Conservation (phyloP, 2,797 vertebrate genomes). For the Anableps anableps region DNA sequence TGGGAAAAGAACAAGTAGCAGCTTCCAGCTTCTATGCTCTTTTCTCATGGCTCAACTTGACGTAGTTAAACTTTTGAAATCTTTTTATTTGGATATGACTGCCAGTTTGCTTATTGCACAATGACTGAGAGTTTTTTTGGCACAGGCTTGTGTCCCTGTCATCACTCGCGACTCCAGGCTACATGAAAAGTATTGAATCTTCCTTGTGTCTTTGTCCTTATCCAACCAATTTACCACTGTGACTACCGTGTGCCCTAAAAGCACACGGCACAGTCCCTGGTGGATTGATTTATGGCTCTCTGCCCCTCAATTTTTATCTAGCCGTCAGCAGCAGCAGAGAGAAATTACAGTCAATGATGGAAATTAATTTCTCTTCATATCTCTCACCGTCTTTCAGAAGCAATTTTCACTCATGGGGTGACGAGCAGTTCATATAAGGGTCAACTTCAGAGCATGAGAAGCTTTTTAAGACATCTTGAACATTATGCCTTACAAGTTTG, state of each 20-base stretch:
- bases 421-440: background rate
- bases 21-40: background rate
- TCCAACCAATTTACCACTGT: slow-evolving; percentile 51
- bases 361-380: slow-evolving; percentile 45
- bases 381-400: slow-evolving; percentile 7
- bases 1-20: background rate
- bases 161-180: slow-evolving; percentile 39
- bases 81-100: slow-evolving; percentile 12
- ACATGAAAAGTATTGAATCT: slow-evolving; percentile 48
- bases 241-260: slow-evolving; percentile 42
- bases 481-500: background rate
- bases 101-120: slow-evolving; percentile 13
- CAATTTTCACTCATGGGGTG: slow-evolving; percentile 21
- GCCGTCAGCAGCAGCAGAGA: slow-evolving; percentile 40
- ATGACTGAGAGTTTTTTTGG: slow-evolving; percentile 20
- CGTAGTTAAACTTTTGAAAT: slow-evolving; percentile 6
- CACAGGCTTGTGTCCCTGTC: slow-evolving; percentile 4
- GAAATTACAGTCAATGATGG: slow-evolving; percentile 44
- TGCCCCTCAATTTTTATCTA: slow-evolving; percentile 39
- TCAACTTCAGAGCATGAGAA: background rate
- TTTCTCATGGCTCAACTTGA: slow-evolving; percentile 1
- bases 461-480: background rate
- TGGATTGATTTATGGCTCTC: slow-evolving; percentile 60
- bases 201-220: slow-evolving; percentile 45
- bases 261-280: slow-evolving; percentile 36